Evolutionary conservation across 2,113 vertebrate species (phyloP), one percentile per base, ranked within the genome.

Genomic region (Coregonus clupeaformis): DNA sequence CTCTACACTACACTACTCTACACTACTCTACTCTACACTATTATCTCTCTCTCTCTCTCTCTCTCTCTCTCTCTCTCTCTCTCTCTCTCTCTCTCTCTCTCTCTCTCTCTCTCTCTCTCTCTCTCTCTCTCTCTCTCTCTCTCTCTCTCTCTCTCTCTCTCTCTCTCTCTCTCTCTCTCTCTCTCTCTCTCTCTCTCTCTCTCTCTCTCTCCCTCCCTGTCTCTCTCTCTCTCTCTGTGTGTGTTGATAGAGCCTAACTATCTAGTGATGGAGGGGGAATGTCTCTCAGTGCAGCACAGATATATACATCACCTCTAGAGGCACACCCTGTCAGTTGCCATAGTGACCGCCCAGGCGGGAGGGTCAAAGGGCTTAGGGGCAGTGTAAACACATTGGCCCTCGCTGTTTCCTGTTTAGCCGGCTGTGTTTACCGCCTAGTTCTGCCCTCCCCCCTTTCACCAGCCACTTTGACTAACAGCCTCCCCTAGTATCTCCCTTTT

Each of bases 321-420:
- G 69, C 69, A 49, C 52, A 29, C 27, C 69, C 25, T 59, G 69
- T 30, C 69, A 32, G 52, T 71, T 59, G 1, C 14, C 14, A 32
- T 30, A 59, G 30, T 49, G 57, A 30, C 52, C 49, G 57, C 69
- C 69, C 52, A 59, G 25, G 69, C 27, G 5, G 27, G 36, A 5
- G 22, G 69, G 69, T 70, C 69, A 70, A 18, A 70, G 69, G 49
- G n/a, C 69, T 6, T 29, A 29, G 3, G 47, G 47, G 25, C 16
- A 70, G 69, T 55, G 24, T 70, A 70, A 70, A 70, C 69, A 70
- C 24, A 13, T 52, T 7, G n/a, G n/a, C 57, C 14, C 47, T 52
- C 13, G n/a, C 27, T 14, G 24, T 24, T 52, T 70, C 25, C 69
- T 60, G 57, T 60, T 9, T 24, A 25, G 49, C 24, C 47, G 47